These are phyloP conservation scores for Marisa cornuarietis DNA, from an alignment of 1,140 invertebrate species.

Conservation along the genomic window DNA sequence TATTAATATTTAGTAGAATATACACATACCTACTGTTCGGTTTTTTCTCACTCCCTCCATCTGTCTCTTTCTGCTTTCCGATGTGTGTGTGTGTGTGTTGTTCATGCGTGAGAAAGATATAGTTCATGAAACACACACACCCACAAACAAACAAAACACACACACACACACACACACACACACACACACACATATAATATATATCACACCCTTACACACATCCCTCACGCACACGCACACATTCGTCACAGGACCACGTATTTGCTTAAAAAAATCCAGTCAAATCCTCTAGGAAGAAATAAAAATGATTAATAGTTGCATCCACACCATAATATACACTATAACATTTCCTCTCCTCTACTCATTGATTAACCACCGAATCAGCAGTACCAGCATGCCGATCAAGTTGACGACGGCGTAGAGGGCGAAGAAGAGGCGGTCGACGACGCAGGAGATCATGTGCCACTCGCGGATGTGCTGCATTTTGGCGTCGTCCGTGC, in stretches of 20 bases:
- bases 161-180: too few species aligned
- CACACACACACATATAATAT: too few species aligned
- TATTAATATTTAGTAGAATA: too few species aligned
- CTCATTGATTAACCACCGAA: constrained; percentile 13
- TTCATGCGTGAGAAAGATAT: neutral
- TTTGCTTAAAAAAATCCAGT: neutral
- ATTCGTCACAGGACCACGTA: neutral
- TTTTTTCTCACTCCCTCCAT: too few species aligned
- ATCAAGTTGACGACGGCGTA: constrained; percentile 57
- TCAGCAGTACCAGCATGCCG: constrained; percentile 47
- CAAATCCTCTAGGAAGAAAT: neutral
- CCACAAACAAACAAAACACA: too few species aligned
- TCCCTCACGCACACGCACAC: neutral
- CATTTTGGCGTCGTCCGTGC: constrained; percentile 23
- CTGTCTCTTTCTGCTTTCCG: too few species aligned
- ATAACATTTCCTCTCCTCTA: too few species aligned
- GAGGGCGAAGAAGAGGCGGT: constrained; percentile 58
- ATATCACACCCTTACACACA: neutral
- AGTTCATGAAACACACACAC: too few species aligned
- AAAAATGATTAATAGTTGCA: too few species aligned
- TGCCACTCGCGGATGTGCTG: constrained; percentile 52
- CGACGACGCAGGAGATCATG: constrained; percentile 55
- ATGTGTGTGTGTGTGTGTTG: neutral
- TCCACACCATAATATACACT: too few species aligned
- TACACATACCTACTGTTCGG: too few species aligned